phyloP scores from a whole-genome alignment of 2,888 invertebrate genomes.

The Vesta saturnalis region DNA sequence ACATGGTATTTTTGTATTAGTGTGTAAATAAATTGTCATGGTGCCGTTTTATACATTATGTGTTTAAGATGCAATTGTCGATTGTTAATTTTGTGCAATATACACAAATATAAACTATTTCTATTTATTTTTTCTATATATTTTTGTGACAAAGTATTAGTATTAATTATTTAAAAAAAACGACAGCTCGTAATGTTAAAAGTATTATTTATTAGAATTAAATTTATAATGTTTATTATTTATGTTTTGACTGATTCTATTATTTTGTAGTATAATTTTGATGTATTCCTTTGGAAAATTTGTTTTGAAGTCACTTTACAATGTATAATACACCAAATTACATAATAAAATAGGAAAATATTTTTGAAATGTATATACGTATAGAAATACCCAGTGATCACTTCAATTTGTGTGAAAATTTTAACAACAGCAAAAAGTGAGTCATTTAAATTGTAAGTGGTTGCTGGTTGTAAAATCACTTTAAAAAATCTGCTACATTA shows the following conservation, averaged over 20 bases:
- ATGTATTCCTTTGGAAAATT: no score
- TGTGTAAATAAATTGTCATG: conserved; percentile 15
- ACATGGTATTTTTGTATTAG: conserved; percentile 21
- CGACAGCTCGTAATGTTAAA: conserved; percentile 32
- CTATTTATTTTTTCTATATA: not conserved
- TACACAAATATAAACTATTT: no score
- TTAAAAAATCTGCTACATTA: no score
- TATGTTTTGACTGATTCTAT: conserved; percentile 31
- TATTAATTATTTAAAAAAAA: conserved; percentile 6
- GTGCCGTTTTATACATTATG: not conserved
- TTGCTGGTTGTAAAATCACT: no score
- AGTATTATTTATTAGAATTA: conserved; percentile 37
- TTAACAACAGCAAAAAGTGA: no score
- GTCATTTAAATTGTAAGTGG: no score
- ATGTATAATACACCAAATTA: conserved; percentile 10
- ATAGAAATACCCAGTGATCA: no score
- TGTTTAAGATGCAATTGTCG: not conserved
- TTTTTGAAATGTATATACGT: conserved; percentile 9
- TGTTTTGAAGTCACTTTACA: not conserved
- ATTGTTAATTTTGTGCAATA: not conserved
- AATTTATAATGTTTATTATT: conserved; percentile 33
- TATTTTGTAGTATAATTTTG: conserved; percentile 4
- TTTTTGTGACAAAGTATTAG: not conserved
- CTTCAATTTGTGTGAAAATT: no score
- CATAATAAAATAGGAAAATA: conserved; percentile 2